A percentile compares a stretch with the other conserved stretches of the same genome.
phyloP scores from a whole-genome alignment of 2,113 vertebrate genomes.

The Naja naja region DNA sequence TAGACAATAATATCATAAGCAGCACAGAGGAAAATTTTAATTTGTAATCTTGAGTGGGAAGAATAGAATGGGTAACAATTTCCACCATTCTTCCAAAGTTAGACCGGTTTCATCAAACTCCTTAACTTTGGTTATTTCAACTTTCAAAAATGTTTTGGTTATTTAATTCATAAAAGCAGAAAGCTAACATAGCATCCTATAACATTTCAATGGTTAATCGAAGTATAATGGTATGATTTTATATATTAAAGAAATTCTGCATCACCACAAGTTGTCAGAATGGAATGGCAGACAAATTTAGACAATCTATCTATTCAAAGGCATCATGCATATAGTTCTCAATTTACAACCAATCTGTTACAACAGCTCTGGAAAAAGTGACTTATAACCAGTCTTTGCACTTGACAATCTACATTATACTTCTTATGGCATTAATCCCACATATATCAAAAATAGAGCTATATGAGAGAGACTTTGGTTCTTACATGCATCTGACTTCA shows the following conservation, averaged over 20 bases:
- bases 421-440: constrained; percentile 35
- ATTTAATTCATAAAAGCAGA: background rate
- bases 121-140: background rate
- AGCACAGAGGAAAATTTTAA: background rate
- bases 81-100: background rate
- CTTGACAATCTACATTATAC: background rate
- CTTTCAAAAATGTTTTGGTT: background rate
- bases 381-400: background rate
- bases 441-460: constrained; percentile 44
- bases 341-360: background rate
- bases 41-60: background rate
- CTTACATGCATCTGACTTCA: constrained; percentile 55
- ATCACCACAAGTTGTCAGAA: background rate
- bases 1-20: background rate
- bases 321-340: background rate
- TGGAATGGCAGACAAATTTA: background rate
- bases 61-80: background rate
- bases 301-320: background rate
- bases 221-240: background rate
- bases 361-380: background rate
- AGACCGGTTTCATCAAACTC: background rate
- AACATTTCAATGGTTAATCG: background rate
- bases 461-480: constrained; percentile 51
- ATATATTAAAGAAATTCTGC: background rate
- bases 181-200: background rate